phyloP scores from a whole-genome alignment of 1,140 invertebrate genomes.

The Ceratosolen fusciceps region DNA sequence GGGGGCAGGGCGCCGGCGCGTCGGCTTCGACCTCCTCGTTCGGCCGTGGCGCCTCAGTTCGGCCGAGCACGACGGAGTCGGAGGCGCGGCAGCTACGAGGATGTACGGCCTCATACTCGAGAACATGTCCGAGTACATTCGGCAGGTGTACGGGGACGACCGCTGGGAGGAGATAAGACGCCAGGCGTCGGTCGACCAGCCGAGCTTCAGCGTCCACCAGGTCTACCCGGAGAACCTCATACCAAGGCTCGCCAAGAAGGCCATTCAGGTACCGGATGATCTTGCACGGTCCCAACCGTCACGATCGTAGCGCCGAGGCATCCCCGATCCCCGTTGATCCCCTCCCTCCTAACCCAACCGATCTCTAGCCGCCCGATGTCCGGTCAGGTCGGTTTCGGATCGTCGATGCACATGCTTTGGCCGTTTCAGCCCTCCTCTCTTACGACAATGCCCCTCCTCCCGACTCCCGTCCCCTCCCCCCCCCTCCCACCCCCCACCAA shows the following conservation, averaged over 20 bases:
- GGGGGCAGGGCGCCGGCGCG: constrained; percentile 8
- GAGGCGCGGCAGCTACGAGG: constrained; percentile 55
- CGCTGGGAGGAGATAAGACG: constrained; percentile 90
- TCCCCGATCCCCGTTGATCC: too few species aligned
- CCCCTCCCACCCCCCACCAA: not conserved
- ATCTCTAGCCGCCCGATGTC: too few species aligned
- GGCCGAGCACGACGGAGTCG: constrained; percentile 17
- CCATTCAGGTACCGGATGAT: constrained; percentile 79
- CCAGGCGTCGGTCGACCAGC: constrained; percentile 85
- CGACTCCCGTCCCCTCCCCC: not conserved
- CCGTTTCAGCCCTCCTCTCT: too few species aligned
- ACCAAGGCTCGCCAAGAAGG: constrained; percentile 85
- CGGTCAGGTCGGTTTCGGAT: too few species aligned
- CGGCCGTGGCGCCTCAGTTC: not conserved
- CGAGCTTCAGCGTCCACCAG: constrained; percentile 92
- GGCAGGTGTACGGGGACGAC: constrained; percentile 91
- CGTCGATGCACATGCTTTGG: too few species aligned
- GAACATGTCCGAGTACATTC: constrained; percentile 92
- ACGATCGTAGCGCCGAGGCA: too few species aligned
- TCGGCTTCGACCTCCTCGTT: not conserved
- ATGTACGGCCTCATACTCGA: constrained; percentile 97
- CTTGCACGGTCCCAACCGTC: not conserved
- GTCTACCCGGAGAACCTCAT: constrained; percentile 93
- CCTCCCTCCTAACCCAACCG: too few species aligned
- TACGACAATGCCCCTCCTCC: too few species aligned